phyloP scores from a whole-genome alignment of 2,888 invertebrate species.

The Bruchidius siliquastri region DNA sequence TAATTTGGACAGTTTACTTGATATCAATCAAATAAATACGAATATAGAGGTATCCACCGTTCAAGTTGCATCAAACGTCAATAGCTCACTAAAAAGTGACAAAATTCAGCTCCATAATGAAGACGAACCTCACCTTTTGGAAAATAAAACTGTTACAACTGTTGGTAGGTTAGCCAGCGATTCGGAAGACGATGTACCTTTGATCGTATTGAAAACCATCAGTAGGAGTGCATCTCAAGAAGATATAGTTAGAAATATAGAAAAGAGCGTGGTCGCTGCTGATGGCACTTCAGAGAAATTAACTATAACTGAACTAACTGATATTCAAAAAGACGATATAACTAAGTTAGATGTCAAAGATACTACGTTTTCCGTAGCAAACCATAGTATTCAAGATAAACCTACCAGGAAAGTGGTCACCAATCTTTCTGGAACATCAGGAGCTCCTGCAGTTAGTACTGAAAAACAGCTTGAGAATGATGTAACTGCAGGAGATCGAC shows the following conservation, averaged over 20 bases:
- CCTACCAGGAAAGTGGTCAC: not conserved
- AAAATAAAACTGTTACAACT: constrained; percentile 27
- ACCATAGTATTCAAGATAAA: not conserved
- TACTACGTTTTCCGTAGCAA: not conserved
- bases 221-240: not conserved
- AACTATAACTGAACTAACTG: not conserved
- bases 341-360: not conserved
- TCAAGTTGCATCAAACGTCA: not conserved
- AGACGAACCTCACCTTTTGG: constrained; percentile 30
- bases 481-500: not conserved
- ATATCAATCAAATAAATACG: constrained; percentile 15
- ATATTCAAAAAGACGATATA: not conserved
- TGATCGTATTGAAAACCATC: constrained; percentile 19
- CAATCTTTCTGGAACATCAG: not conserved
- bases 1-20: constrained; percentile 17
- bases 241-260: not conserved
- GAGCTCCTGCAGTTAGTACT: not conserved
- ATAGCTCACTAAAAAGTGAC: constrained; percentile 1
- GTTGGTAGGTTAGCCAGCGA: constrained; percentile 12
- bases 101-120: constrained; percentile 18
- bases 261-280: not conserved
- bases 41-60: constrained; percentile 10
- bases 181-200: constrained; percentile 26
- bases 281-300: not conserved
- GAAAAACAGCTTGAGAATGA: not conserved